Evolutionary conservation across 1,140 invertebrate species (phyloP).

Genomic region (Fopius arisanus): DNA sequence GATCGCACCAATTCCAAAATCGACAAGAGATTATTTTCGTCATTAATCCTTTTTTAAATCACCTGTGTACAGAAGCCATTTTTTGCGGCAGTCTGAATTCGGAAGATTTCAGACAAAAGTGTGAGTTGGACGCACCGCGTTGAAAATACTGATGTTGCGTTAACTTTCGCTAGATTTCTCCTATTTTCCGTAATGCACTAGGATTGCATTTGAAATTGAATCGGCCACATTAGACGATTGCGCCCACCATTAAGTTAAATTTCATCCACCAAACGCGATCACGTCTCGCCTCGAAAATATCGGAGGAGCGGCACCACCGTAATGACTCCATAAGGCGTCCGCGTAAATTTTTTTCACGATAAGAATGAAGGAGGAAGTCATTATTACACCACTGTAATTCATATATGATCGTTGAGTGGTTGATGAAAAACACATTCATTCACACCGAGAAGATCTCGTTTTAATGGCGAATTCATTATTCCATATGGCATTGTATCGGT

Average conservation of each 20-base stretch:
- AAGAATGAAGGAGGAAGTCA: slow-evolving; percentile 36
- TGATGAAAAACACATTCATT: neutral
- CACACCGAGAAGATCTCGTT: neutral
- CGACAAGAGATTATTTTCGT: too few relatives aligned
- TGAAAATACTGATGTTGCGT: slow-evolving; percentile 43
- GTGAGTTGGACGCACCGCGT: slow-evolving; percentile 29
- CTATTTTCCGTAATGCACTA: slow-evolving; percentile 54
- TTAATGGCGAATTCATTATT: neutral
- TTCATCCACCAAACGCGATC: slow-evolving; percentile 29
- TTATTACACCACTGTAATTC: slow-evolving; percentile 23
- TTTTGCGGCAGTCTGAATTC: too few relatives aligned
- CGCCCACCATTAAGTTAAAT: slow-evolving; percentile 13
- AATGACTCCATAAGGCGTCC: slow-evolving; percentile 34
- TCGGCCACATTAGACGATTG: slow-evolving; percentile 42
- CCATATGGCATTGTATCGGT: too few relatives aligned
- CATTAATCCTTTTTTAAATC: too few relatives aligned
- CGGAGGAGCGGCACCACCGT: slow-evolving; percentile 22
- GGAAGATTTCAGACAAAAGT: neutral
- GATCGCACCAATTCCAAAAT: too few relatives aligned
- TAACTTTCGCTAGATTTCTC: slow-evolving; percentile 61
- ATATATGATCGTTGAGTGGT: neutral
- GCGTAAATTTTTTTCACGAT: slow-evolving; percentile 19
- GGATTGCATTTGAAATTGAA: slow-evolving; percentile 56
- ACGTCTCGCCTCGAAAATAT: slow-evolving; percentile 36
- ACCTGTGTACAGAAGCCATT: too few relatives aligned